Conservation (phyloP, 2,797 vertebrate species). For the Argyrosomus regius region DNA sequence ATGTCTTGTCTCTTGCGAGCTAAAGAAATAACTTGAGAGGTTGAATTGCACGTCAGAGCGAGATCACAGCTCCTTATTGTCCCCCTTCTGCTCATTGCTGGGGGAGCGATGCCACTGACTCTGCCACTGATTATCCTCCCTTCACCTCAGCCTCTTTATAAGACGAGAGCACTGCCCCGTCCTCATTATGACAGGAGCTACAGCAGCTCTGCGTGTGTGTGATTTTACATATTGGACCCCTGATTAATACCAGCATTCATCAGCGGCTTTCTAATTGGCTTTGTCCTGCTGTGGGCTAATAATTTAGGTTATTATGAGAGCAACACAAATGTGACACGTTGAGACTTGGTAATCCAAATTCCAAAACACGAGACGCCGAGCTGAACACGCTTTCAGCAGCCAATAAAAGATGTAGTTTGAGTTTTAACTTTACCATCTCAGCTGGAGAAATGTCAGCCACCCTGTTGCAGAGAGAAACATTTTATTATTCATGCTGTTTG, state of each 20-base stretch:
- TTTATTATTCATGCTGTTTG: background rate
- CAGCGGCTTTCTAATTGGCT: slow-evolving; percentile 36
- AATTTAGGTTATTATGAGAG: slow-evolving; percentile 29
- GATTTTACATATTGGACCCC: slow-evolving; percentile 21
- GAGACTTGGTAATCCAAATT: background rate
- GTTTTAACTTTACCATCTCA: background rate
- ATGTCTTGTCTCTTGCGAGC: slow-evolving; percentile 9
- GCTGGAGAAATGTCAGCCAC: background rate
- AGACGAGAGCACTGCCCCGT: slow-evolving; percentile 17
- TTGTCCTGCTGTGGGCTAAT: slow-evolving; percentile 16
- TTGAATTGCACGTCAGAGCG: slow-evolving; percentile 10
- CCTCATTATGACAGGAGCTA: slow-evolving; percentile 41
- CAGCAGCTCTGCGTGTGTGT: slow-evolving; percentile 11
- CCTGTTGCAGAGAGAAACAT: background rate
- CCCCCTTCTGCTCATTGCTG: slow-evolving; percentile 26
- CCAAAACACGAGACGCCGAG: background rate
- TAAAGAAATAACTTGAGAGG: slow-evolving; percentile 19
- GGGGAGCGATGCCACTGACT: slow-evolving; percentile 33
- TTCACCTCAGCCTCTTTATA: slow-evolving; percentile 42
- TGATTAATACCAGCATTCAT: slow-evolving; percentile 30
- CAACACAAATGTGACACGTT: background rate
- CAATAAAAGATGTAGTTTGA: background rate
- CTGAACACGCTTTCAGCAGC: background rate
- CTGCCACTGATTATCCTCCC: slow-evolving; percentile 19
- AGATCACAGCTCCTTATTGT: slow-evolving; percentile 14